Percentiles rank a stretch among this genome's conserved stretches.
These are phyloP conservation scores for Ascaphus truei DNA, from an alignment of 2,113 vertebrate species.

Conservation along the genomic window DNA sequence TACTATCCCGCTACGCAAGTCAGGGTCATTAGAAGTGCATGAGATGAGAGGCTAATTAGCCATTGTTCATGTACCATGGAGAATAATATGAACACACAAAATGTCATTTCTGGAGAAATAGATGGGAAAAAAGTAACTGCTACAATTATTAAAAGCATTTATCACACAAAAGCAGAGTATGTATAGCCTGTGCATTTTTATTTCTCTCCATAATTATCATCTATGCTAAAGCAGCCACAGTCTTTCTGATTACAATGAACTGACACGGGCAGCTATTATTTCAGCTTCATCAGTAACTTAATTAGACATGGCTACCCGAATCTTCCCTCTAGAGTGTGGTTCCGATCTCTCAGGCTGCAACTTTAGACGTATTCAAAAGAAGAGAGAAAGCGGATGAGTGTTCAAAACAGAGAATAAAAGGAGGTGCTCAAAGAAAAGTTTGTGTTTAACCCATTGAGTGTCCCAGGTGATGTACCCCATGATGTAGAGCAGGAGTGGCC, in stretches of 20 bases:
- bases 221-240: neutral
- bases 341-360: neutral
- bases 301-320: constrained; percentile 1
- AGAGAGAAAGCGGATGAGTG: neutral
- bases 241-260: constrained; percentile 4
- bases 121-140: neutral
- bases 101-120: neutral
- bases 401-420: neutral
- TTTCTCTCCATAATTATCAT: neutral
- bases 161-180: neutral
- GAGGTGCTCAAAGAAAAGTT: too few species aligned
- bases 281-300: constrained; percentile 9
- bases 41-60: neutral
- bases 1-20: too few species aligned
- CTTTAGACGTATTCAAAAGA: neutral
- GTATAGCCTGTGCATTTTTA: neutral
- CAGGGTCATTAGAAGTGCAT: neutral
- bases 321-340: neutral
- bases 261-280: constrained; percentile 15
- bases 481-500: too few species aligned
- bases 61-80: neutral
- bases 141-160: neutral
- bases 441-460: too few species aligned
- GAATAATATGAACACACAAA: neutral
- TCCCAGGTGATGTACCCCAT: too few species aligned